Percentiles rank a stretch among this genome's conserved stretches.
phyloP scores from a whole-genome alignment of 2,797 vertebrate species.

The Scomberomorus guttatus region DNA sequence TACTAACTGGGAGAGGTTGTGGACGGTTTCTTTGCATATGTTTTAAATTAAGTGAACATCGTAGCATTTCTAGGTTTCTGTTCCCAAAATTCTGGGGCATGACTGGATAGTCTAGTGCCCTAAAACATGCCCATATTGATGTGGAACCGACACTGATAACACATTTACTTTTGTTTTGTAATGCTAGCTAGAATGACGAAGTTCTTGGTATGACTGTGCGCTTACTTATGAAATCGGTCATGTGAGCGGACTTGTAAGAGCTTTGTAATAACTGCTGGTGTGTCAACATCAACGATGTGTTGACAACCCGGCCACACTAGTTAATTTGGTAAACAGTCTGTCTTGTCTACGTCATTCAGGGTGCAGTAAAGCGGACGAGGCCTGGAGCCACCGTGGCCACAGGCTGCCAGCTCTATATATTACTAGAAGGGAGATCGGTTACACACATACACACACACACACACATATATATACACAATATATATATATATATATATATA shows the following conservation, averaged over 20 bases:
- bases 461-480: too few relatives aligned
- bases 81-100: fast-evolving
- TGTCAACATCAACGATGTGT: constrained; percentile 45
- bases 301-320: constrained; percentile 3
- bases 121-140: too few relatives aligned
- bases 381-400: not conserved
- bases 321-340: constrained; percentile 18
- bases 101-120: not conserved
- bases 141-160: not conserved
- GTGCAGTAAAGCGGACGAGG: not conserved
- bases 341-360: not conserved
- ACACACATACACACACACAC: too few relatives aligned
- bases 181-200: constrained; percentile 53
- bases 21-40: not conserved
- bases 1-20: constrained; percentile 36
- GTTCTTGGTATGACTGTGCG: constrained; percentile 56
- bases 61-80: fast-evolving
- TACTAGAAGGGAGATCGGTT: not conserved
- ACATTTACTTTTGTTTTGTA: constrained; percentile 8
- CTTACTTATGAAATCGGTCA: constrained; percentile 58
- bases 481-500: not conserved
- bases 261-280: constrained; percentile 33
- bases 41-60: not conserved
- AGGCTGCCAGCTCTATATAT: not conserved
- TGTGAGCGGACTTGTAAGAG: constrained; percentile 52